Percentiles rank a stretch among this genome's conserved stretches.
Evolutionary conservation across 2,888 invertebrate genomes (phyloP).

Genomic region (Parnassius mnemosyne): DNA sequence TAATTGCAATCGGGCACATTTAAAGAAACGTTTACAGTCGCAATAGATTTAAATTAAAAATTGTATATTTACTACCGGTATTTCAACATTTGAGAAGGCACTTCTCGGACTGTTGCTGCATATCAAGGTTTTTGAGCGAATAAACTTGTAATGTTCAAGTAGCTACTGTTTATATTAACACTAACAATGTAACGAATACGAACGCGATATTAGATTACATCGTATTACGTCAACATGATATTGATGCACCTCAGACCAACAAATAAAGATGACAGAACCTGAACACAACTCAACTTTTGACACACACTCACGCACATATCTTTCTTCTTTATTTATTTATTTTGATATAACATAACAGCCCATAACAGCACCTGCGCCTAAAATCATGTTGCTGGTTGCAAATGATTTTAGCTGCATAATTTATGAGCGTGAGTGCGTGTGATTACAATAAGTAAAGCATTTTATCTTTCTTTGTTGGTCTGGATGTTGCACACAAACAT

Average conservation of each 20-base stretch:
- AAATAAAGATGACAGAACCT: no score
- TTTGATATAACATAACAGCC: no score
- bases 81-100: conserved; percentile 13
- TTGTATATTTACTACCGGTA: conserved; percentile 1
- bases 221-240: conserved; percentile 14
- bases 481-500: neutral
- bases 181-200: conserved; percentile 14
- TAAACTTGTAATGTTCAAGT: conserved; percentile 11
- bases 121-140: conserved; percentile 3
- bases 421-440: no score
- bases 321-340: no score
- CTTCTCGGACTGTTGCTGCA: conserved; percentile 1
- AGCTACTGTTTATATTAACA: conserved; percentile 6
- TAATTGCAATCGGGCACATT: neutral
- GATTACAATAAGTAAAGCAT: no score
- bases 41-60: neutral
- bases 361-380: no score
- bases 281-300: no score
- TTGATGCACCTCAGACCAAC: neutral
- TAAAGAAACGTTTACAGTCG: neutral
- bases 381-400: no score
- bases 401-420: no score
- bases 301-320: no score
- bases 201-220: conserved; percentile 11
- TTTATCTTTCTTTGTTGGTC: no score